Evolutionary conservation across 1,140 invertebrate species (phyloP).

Genomic region (Triops longicaudatus): DNA sequence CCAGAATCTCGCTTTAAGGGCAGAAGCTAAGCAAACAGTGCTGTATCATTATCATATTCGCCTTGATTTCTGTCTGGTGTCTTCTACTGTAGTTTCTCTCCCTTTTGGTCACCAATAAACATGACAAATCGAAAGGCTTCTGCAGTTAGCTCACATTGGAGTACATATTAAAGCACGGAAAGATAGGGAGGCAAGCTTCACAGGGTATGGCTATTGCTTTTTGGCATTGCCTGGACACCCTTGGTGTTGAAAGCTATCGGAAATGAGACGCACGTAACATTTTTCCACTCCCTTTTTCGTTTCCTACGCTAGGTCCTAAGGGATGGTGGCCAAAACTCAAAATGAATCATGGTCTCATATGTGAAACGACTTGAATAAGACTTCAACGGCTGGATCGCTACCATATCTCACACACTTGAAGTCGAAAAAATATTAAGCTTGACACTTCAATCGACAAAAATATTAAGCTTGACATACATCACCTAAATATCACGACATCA

Average conservation of each 20-base stretch:
- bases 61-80: not conserved
- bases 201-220: not conserved
- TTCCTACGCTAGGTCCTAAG: not conserved
- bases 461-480: too few relatives aligned
- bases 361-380: not conserved
- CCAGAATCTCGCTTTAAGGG: not conserved
- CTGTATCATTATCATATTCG: not conserved
- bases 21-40: not conserved
- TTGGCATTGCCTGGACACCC: not conserved
- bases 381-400: not conserved
- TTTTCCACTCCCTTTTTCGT: not conserved
- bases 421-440: not conserved
- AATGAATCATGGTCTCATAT: not conserved
- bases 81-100: not conserved
- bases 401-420: not conserved
- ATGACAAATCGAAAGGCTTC: conserved; percentile 8
- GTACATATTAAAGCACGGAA: not conserved
- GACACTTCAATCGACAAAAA: not conserved
- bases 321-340: not conserved
- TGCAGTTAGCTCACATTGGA: not conserved
- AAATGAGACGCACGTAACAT: conserved; percentile 1
- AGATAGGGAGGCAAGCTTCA: not conserved
- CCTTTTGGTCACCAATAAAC: not conserved
- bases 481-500: too few relatives aligned
- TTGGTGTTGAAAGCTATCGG: conserved; percentile 2